These are phyloP conservation scores for Smutsia gigantea DNA, from an alignment of 2,797 vertebrate genomes.

Conservation along the genomic window DNA sequence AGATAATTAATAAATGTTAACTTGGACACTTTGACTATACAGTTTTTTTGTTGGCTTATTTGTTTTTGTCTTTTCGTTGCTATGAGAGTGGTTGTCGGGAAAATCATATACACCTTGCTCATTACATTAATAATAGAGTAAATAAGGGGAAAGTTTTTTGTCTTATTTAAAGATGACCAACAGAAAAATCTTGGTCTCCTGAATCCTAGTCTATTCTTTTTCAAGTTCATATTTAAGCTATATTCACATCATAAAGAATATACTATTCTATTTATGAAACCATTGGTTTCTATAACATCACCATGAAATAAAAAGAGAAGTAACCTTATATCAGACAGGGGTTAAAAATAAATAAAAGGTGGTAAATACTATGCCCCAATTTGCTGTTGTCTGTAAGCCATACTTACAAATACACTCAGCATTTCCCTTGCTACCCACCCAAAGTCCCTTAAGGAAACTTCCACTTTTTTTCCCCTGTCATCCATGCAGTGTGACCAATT, in stretches of 20 bases:
- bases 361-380: background rate
- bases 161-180: background rate
- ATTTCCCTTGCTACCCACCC: background rate
- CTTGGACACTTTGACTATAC: background rate
- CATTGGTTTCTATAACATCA: background rate
- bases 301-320: background rate
- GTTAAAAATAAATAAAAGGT: background rate
- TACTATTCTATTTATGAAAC: background rate
- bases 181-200: background rate
- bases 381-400: background rate
- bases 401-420: background rate
- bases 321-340: background rate
- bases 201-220: background rate
- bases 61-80: background rate
- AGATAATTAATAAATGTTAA: background rate
- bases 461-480: background rate
- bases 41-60: background rate
- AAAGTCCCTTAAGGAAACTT: background rate
- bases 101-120: background rate
- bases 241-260: background rate
- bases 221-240: background rate
- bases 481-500: background rate
- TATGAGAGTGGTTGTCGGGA: background rate
- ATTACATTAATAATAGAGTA: background rate
- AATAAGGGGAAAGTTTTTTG: background rate